Conservation (phyloP, 2,113 vertebrate species). For the Amblyopsis rosae region DNA sequence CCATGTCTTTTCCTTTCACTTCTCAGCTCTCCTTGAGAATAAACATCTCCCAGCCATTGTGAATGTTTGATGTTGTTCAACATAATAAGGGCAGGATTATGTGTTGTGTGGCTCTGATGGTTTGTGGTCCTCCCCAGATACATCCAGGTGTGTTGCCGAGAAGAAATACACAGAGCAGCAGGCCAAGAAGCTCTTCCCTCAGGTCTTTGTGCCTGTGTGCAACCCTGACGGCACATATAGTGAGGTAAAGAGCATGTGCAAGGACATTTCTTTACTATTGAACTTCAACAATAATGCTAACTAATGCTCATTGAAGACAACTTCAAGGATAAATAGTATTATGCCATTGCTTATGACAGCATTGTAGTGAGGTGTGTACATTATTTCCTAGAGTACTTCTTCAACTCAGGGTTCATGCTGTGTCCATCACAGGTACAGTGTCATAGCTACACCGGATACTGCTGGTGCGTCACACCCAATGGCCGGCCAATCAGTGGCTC, state of each 20-base stretch:
- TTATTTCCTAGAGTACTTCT: neutral
- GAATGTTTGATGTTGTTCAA: constrained; percentile 41
- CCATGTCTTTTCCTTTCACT: constrained; percentile 37
- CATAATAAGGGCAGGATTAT: constrained; percentile 43
- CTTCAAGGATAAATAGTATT: neutral
- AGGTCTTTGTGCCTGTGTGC: constrained; percentile 96
- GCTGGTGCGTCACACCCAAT: constrained; percentile 94
- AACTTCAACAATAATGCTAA: neutral
- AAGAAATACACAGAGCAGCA: constrained; percentile 98
- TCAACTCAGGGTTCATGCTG: constrained; percentile 13
- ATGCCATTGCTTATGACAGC: too few species aligned
- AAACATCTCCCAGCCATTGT: constrained; percentile 44
- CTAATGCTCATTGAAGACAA: neutral
- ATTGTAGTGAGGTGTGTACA: too few species aligned
- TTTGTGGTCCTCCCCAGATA: constrained; percentile 79
- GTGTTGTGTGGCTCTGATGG: constrained; percentile 48
- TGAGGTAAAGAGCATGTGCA: constrained; percentile 78
- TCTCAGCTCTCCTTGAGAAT: constrained; percentile 50
- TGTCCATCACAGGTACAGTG: constrained; percentile 86
- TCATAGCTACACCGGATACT: constrained; percentile 97
- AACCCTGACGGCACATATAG: constrained; percentile 94
- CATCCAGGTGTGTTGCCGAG: constrained; percentile 95
- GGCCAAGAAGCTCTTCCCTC: constrained; percentile 91
- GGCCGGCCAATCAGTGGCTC: constrained; percentile 94
- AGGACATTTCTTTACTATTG: constrained; percentile 5